A percentile compares a stretch with the other conserved stretches of the same genome.
These are phyloP conservation scores for Charanyca ferruginea DNA, from an alignment of 2,888 invertebrate genomes.

Conservation along the genomic window DNA sequence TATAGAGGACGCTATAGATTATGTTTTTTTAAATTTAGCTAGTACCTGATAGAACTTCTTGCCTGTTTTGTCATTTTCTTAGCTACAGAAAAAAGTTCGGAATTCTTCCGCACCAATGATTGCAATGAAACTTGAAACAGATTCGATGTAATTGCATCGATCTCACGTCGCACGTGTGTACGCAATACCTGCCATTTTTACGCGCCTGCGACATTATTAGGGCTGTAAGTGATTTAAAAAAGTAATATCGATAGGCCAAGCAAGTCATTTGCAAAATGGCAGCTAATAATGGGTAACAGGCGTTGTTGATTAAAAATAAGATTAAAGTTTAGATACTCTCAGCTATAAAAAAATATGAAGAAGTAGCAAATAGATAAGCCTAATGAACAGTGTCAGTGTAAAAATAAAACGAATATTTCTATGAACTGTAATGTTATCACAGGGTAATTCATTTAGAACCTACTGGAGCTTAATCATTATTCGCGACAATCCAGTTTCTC, in stretches of 20 bases:
- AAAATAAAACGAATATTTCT: constrained; percentile 40
- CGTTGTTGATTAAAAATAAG: constrained; percentile 30
- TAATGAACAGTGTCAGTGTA: constrained; percentile 3
- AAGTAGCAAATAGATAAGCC: background rate
- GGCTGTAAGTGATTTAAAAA: constrained; percentile 51
- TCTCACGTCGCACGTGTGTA: constrained; percentile 44
- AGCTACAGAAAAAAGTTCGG: no score
- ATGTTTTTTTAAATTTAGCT: no score
- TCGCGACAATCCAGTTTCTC: constrained; percentile 47
- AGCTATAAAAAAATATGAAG: constrained; percentile 1
- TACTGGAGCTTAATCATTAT: constrained; percentile 40
- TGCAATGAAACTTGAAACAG: constrained; percentile 27
- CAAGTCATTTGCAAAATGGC: constrained; percentile 47
- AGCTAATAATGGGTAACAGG: constrained; percentile 29
- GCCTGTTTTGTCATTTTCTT: no score
- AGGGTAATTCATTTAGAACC: constrained; percentile 28
- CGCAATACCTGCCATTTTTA: constrained; percentile 46
- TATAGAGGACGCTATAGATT: no score
- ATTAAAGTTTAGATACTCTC: no score
- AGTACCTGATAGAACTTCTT: no score
- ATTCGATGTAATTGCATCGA: constrained; percentile 50
- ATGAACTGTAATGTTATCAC: constrained; percentile 26
- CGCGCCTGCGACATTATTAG: constrained; percentile 37
- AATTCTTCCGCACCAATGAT: no score
- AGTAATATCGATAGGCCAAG: constrained; percentile 34